phyloP scores from a whole-genome alignment of 2,797 vertebrate genomes.

The Heterohyrax brucei region DNA sequence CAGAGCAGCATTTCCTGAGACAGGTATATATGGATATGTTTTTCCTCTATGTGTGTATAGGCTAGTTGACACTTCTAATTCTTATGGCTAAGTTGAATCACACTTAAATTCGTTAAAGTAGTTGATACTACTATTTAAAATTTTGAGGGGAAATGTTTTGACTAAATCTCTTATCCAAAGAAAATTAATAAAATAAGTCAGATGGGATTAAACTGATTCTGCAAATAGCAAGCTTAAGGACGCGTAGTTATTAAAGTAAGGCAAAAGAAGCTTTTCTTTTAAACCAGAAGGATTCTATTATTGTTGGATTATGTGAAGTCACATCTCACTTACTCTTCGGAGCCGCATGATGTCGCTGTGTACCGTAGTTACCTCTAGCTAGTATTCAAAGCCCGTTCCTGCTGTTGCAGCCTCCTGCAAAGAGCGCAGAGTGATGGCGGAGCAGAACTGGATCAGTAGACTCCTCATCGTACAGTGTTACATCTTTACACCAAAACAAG shows the following conservation, averaged over 20 bases:
- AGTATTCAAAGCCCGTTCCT: neutral
- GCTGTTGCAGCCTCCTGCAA: neutral
- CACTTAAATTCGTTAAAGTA: neutral
- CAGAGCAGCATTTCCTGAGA: neutral
- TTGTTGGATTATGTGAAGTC: neutral
- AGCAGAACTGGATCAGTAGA: neutral
- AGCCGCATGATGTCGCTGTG: conserved; percentile 84
- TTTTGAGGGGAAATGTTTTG: neutral
- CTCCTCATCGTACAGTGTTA: neutral
- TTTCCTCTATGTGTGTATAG: neutral
- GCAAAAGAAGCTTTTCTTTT: neutral
- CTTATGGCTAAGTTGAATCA: neutral
- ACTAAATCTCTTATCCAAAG: neutral
- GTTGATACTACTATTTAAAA: conserved; percentile 14
- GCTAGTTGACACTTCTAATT: conserved; percentile 10
- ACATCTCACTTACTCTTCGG: conserved; percentile 58
- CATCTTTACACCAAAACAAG: neutral
- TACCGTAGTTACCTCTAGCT: conserved; percentile 35
- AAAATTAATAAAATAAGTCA: conserved; percentile 11
- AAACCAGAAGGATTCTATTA: neutral
- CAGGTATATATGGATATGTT: neutral
- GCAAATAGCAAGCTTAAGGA: neutral
- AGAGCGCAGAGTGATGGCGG: neutral
- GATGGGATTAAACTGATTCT: neutral
- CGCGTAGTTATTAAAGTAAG: neutral